Conservation (phyloP, 1,140 invertebrate species). For the Manduca sexta region DNA sequence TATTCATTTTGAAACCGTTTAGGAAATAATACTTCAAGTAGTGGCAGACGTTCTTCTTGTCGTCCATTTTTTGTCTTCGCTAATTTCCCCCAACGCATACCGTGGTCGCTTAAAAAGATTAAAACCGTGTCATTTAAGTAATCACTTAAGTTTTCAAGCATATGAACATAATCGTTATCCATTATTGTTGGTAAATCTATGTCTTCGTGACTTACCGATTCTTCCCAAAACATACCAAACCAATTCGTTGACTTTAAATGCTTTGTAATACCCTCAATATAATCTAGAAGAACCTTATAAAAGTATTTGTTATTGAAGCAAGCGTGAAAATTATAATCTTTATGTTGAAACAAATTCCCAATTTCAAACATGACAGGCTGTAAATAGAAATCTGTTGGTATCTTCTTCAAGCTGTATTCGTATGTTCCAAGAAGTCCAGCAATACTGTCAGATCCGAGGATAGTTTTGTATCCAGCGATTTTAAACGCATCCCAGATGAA, state of each 20-base stretch:
- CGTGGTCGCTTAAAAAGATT: slow-evolving; percentile 91
- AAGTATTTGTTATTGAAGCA: slow-evolving; percentile 73
- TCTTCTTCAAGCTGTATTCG: slow-evolving; percentile 80
- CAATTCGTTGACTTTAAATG: slow-evolving; percentile 62
- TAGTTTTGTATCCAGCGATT: slow-evolving; percentile 81
- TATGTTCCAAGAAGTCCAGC: slow-evolving; percentile 79
- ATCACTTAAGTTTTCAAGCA: slow-evolving; percentile 73
- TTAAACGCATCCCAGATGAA: slow-evolving; percentile 84
- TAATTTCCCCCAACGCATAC: slow-evolving; percentile 84
- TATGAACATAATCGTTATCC: slow-evolving; percentile 73
- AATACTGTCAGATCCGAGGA: slow-evolving; percentile 82
- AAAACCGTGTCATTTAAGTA: slow-evolving; percentile 78
- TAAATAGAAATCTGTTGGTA: slow-evolving; percentile 87
- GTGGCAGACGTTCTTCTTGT: slow-evolving; percentile 89
- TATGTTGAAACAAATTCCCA: slow-evolving; percentile 70
- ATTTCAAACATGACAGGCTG: slow-evolving; percentile 78
- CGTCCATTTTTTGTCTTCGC: slow-evolving; percentile 82
- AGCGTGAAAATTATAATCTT: slow-evolving; percentile 66
- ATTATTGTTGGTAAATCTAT: slow-evolving; percentile 78
- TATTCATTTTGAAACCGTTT: slow-evolving; percentile 76
- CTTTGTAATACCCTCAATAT: slow-evolving; percentile 70
- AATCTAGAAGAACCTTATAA: slow-evolving; percentile 72
- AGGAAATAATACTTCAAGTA: slow-evolving; percentile 84
- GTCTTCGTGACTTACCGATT: slow-evolving; percentile 80
- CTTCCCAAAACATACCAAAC: slow-evolving; percentile 84